Evolutionary conservation across 92 coral and sea anemone species (phyloP).

Genomic region (Heliopora coerulea): DNA sequence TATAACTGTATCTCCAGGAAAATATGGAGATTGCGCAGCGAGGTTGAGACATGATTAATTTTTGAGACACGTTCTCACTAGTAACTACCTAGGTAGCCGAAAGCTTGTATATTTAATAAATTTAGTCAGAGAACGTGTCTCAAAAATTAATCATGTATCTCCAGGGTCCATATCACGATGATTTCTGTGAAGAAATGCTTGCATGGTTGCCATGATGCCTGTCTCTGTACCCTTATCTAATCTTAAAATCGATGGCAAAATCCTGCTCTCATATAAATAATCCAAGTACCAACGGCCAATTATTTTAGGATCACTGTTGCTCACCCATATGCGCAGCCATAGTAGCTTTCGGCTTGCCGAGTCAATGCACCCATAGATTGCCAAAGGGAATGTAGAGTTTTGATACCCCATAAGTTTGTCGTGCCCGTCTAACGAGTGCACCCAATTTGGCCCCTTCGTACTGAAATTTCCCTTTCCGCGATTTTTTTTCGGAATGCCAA

Average conservation of each 20-base stretch:
- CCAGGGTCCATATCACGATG: too few relatives aligned
- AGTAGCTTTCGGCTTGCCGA: constrained; percentile 51
- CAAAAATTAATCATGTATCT: too few relatives aligned
- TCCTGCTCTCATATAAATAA: constrained; percentile 48
- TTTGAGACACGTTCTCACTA: too few relatives aligned
- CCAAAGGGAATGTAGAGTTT: constrained; percentile 24
- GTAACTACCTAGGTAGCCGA: too few relatives aligned
- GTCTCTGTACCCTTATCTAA: constrained; percentile 53
- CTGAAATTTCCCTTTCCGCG: too few relatives aligned
- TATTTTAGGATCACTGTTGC: constrained; percentile 35
- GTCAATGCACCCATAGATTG: constrained; percentile 57
- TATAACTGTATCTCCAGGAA: background rate
- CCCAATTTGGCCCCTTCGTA: constrained; percentile 11
- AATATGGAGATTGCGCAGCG: too few relatives aligned
- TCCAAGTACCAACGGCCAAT: constrained; percentile 51
- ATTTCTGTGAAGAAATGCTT: constrained; percentile 37
- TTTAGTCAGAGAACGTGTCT: too few relatives aligned
- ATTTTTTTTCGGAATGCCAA: too few relatives aligned
- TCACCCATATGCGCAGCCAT: constrained; percentile 44
- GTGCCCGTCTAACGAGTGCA: background rate
- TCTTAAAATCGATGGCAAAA: constrained; percentile 46
- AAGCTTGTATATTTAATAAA: too few relatives aligned
- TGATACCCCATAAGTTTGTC: constrained; percentile 48
- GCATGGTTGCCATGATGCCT: constrained; percentile 58
- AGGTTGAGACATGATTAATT: too few relatives aligned